These are phyloP conservation scores for Corticium candelabrum DNA, from an alignment of 37 sponge, comb jelly and placozoan genomes.

Conservation along the genomic window DNA sequence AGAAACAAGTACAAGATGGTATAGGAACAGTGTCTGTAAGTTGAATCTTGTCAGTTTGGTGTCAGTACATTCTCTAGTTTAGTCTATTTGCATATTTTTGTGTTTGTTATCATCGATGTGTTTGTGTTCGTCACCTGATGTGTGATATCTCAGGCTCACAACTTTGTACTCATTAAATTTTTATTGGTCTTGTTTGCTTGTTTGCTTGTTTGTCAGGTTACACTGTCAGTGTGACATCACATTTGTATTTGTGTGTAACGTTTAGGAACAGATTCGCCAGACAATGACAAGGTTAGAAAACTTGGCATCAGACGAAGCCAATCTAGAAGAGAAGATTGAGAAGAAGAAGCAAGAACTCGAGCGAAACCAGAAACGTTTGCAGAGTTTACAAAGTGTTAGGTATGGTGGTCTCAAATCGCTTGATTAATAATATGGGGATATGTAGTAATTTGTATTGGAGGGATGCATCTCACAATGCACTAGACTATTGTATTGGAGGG, in stretches of 20 bases:
- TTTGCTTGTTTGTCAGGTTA: no score
- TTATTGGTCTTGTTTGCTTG: not conserved
- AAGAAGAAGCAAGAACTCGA: conserved; percentile 92
- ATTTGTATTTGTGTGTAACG: not conserved
- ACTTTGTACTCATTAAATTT: not conserved
- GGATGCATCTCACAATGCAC: no score
- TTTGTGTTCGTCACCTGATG: no score
- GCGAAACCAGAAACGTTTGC: conserved; percentile 77
- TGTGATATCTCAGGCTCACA: no score
- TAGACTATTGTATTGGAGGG: no score
- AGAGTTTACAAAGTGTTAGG: conserved; percentile 81
- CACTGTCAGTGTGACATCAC: not conserved
- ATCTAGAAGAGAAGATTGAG: conserved; percentile 85
- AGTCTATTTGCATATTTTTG: no score
- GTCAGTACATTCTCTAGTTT: no score
- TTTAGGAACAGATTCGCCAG: conserved; percentile 53
- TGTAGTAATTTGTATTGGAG: no score
- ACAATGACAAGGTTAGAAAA: conserved; percentile 40
- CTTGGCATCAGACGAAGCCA: conserved; percentile 83
- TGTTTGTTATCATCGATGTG: no score
- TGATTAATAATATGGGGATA: no score
- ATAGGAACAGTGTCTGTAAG: conserved; percentile 58
- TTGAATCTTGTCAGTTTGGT: no score
- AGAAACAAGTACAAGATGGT: conserved; percentile 54
- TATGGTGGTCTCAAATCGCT: conserved; percentile 8